Base-by-base conservation (phyloP, 1,140 invertebrate genomes). In the Rhyacophila brunnea region DNA sequence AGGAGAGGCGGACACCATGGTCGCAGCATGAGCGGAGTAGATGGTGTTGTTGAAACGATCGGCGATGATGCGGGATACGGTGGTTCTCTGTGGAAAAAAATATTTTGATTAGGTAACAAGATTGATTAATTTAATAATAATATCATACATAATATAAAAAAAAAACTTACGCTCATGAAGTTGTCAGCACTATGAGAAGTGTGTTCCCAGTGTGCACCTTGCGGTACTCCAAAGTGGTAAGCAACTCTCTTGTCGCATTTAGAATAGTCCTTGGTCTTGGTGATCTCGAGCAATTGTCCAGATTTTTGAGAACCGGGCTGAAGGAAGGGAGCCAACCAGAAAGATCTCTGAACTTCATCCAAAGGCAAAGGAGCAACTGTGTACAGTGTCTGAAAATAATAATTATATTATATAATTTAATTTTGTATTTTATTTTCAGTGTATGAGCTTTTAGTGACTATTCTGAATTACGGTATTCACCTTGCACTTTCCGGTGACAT, bases 251-350 rank as follows among this genome's bases (percentile, higher is more conserved):
- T 73, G 5, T 84, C 77, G 68, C 85, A 85, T 35, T 82, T 82
- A 87, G 71, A 79, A 65, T 82, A 88, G 71, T 88, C 84, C 60
- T 81, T 85, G 35, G 76, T 83, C 67, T 89, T 90, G 9, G 80
- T 77, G 19, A 90, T 78, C 55, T 85, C 79, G 44, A 86, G 78
- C 11, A 77, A 36, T 19, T 74, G 51, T 46, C 9, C 34, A 74
- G 63, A 0, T 73, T 43, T 1, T 0, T 67, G 67, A 19, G 67
- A 64, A 23, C 40, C 3, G 32, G 74, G 63, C 0, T 73, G 45
- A 0, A 74, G 72, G 19, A 80, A 70, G 5, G 83, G 83, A 1
- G 70, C 75, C 23, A 84, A 70, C 67, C 83, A 74, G 6, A 80
- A 80, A 49, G 77, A 66, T 10, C 47, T 35, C 47, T 73, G 62